Conservation (phyloP, 2,797 vertebrate genomes). For the Carduelis carduelis region DNA sequence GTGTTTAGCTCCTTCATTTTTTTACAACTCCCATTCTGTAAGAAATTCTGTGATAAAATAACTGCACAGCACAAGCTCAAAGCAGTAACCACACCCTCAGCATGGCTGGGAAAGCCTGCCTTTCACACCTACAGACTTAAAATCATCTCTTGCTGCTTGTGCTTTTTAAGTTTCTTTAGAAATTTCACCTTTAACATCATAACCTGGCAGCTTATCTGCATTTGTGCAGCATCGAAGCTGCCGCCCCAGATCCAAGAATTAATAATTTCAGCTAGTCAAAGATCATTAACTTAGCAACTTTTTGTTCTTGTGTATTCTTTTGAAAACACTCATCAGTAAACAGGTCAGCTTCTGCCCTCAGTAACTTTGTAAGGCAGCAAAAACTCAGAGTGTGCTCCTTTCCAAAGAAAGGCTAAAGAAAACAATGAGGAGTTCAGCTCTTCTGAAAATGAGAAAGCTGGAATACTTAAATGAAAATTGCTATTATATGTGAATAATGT, state of each 20-base stretch:
- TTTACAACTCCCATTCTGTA: not conserved
- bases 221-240: not conserved
- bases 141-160: not conserved
- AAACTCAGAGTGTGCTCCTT: not conserved
- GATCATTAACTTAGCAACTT: not conserved
- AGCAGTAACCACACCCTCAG: not conserved
- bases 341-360: not conserved
- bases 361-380: not conserved
- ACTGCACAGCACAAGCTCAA: not conserved
- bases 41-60: not conserved
- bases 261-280: not conserved
- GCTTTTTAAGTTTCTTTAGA: not conserved
- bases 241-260: not conserved
- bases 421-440: not conserved
- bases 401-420: not conserved
- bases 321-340: not conserved
- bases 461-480: not conserved
- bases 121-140: not conserved
- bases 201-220: not conserved
- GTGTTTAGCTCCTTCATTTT: not conserved
- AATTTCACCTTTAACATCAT: not conserved
- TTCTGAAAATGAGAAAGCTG: not conserved
- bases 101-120: not conserved
- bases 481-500: not conserved
- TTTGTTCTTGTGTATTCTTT: not conserved